Percentiles rank a stretch among this genome's conserved stretches.
Evolutionary conservation across 2,888 invertebrate genomes (phyloP).

Genomic region (Scaptomyza parva): DNA sequence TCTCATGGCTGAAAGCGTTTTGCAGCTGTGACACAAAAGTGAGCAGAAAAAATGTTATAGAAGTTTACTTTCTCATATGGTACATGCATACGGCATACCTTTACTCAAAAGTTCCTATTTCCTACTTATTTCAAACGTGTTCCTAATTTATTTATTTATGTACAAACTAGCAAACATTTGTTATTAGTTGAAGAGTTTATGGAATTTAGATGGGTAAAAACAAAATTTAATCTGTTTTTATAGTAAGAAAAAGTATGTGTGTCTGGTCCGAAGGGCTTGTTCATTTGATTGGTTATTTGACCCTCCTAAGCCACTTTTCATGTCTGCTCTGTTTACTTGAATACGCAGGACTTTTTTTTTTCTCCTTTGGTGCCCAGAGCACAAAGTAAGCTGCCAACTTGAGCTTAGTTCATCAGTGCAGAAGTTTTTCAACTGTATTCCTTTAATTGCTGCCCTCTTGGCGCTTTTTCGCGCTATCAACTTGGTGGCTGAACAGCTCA

Average conservation of each 20-base stretch:
- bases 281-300: conserved; percentile 8
- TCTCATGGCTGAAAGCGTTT: background rate
- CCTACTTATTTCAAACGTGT: background rate
- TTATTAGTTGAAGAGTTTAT: background rate
- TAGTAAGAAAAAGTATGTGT: no score
- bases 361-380: conserved; percentile 1
- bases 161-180: background rate
- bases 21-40: background rate
- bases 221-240: background rate
- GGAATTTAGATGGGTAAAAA: background rate
- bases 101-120: background rate
- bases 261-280: background rate
- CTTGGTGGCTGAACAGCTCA: background rate
- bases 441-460: conserved; percentile 24
- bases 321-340: conserved; percentile 9
- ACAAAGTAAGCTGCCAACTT: conserved; percentile 36
- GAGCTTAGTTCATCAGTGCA: conserved; percentile 31
- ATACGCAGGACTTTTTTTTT: background rate
- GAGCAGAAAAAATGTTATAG: background rate
- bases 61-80: background rate
- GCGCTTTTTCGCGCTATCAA: background rate
- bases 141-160: background rate
- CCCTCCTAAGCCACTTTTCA: conserved; percentile 5
- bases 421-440: conserved; percentile 26
- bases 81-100: background rate